These are phyloP conservation scores for Diarsia rubi DNA, from an alignment of 2,888 invertebrate species.

Conservation along the genomic window DNA sequence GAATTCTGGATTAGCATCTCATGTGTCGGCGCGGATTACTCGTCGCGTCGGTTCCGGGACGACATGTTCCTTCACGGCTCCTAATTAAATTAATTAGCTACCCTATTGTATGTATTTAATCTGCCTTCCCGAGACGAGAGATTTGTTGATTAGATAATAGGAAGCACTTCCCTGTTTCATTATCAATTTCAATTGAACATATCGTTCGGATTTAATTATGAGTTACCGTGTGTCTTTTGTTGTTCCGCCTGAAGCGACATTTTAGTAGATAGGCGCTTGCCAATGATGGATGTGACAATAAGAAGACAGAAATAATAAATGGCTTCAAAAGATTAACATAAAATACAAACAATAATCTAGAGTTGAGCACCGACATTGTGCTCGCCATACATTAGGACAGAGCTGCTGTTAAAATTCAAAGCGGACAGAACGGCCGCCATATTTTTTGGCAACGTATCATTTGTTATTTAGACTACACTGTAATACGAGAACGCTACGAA, in stretches of 20 bases:
- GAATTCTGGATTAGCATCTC: constrained; percentile 63
- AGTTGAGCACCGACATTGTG: constrained; percentile 26
- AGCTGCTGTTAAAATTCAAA: constrained; percentile 52
- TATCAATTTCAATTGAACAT: constrained; percentile 25
- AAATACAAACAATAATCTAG: constrained; percentile 28
- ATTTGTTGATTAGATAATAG: constrained; percentile 43
- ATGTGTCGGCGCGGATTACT: constrained; percentile 53
- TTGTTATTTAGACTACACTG: constrained; percentile 67
- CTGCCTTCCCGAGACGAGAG: constrained; percentile 34
- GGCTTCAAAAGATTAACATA: constrained; percentile 3
- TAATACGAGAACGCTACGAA: constrained; percentile 67
- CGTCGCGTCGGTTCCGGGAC: constrained; percentile 37
- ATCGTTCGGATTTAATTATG: constrained; percentile 16
- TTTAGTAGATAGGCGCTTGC: neutral
- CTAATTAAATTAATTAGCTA: constrained; percentile 64
- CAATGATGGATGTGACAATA: constrained; percentile 1
- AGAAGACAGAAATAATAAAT: constrained; percentile 18
- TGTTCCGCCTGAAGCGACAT: neutral
- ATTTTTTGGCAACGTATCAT: constrained; percentile 70
- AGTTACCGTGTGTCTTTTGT: neutral
- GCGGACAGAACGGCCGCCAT: constrained; percentile 53
- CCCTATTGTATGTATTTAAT: constrained; percentile 59
- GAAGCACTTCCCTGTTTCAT: constrained; percentile 28
- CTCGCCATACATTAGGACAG: constrained; percentile 34
- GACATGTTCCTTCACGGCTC: constrained; percentile 53